Evolutionary conservation across 2,888 invertebrate genomes (phyloP).

Genomic region (Adineta ricciae): DNA sequence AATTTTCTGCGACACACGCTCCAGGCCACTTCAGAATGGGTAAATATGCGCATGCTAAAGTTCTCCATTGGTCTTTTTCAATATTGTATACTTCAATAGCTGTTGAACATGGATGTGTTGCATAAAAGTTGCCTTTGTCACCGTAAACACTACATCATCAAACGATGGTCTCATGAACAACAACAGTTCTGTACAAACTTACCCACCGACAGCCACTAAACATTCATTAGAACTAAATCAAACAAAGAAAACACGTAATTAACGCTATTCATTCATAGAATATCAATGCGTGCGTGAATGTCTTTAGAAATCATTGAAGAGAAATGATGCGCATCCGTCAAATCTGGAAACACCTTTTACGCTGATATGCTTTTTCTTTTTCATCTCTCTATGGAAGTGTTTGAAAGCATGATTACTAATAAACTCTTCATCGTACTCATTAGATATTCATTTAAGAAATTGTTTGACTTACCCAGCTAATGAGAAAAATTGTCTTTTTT

Average conservation of each 20-base stretch:
- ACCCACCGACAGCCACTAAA: conserved; percentile 31
- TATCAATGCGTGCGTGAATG: no score
- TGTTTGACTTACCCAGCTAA: background rate
- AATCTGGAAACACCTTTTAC: no score
- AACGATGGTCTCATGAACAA: background rate
- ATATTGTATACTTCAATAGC: conserved; percentile 30
- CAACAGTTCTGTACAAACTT: background rate
- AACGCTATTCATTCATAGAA: no score
- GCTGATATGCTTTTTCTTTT: no score
- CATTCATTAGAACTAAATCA: conserved; percentile 21
- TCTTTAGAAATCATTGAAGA: background rate
- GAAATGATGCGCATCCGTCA: background rate
- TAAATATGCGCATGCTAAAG: background rate
- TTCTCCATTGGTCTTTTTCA: conserved; percentile 29
- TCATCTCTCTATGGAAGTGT: no score
- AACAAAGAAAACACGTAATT: background rate
- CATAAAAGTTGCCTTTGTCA: conserved; percentile 31
- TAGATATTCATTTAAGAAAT: no score
- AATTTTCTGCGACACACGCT: conserved; percentile 25
- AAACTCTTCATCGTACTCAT: no score
- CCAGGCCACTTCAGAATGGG: conserved; percentile 34
- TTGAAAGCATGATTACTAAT: no score
- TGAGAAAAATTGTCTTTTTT: conserved; percentile 34
- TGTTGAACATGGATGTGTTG: conserved; percentile 30
- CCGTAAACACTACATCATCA: conserved; percentile 15